Evolutionary conservation across 92 coral and sea anemone species (phyloP).

Genomic region (Chrysogorgia sp.): DNA sequence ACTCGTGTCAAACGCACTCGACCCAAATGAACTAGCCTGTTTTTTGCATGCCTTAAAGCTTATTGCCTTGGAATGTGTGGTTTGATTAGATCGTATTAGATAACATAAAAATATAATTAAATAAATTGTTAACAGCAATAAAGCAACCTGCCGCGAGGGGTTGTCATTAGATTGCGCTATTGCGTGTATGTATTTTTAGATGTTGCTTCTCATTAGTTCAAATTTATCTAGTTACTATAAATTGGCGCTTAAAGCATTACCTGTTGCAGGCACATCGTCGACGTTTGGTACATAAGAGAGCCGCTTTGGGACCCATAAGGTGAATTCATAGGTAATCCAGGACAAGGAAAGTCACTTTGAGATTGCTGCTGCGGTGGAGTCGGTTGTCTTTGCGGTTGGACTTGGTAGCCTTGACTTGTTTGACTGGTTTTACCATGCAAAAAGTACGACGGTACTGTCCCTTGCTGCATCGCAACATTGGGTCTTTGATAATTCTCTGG

Average conservation of each 20-base stretch:
- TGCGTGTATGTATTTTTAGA: too few relatives aligned
- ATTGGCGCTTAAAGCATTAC: neutral
- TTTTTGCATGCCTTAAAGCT: too few relatives aligned
- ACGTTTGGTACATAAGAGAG: slow-evolving; percentile 13
- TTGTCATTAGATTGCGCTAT: too few relatives aligned
- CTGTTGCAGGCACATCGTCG: slow-evolving; percentile 18
- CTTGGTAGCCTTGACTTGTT: slow-evolving; percentile 24
- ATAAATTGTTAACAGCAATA: too few relatives aligned
- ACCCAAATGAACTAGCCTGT: too few relatives aligned
- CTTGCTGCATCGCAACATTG: slow-evolving; percentile 19
- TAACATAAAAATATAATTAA: too few relatives aligned
- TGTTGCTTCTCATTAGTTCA: too few relatives aligned
- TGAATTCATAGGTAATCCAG: slow-evolving; percentile 8
- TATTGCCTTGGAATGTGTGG: too few relatives aligned
- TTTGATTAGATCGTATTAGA: too few relatives aligned
- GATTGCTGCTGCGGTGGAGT: slow-evolving; percentile 29
- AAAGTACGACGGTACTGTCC: slow-evolving; percentile 9
- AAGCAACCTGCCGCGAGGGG: too few relatives aligned
- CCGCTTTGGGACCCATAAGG: neutral
- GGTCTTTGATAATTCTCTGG: slow-evolving; percentile 65
- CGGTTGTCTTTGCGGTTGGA: slow-evolving; percentile 18
- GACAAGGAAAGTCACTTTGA: slow-evolving; percentile 12
- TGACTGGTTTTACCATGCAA: slow-evolving; percentile 13
- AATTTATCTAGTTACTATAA: too few relatives aligned
- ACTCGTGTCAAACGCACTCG: too few relatives aligned